Conservation (phyloP, 2,888 invertebrate genomes). For the Microdon myrmicae region DNA sequence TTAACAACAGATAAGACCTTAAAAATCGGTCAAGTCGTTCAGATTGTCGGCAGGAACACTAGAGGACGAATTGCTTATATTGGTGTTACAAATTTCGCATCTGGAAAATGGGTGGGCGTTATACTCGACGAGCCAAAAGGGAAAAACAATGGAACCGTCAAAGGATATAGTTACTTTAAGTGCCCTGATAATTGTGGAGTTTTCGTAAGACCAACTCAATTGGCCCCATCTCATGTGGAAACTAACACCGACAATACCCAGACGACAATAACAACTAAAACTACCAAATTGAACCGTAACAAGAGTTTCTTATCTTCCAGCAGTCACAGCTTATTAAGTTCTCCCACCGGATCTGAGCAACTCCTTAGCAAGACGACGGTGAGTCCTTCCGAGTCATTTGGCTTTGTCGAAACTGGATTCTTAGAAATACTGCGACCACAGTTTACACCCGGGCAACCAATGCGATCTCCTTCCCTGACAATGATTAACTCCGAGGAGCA, state of each 20-base stretch:
- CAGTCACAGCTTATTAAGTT: slow-evolving; percentile 71
- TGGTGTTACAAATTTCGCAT: slow-evolving; percentile 89
- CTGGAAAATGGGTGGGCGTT: slow-evolving; percentile 95
- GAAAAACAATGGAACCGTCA: slow-evolving; percentile 95
- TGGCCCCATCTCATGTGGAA: slow-evolving; percentile 74
- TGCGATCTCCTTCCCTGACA: slow-evolving; percentile 72
- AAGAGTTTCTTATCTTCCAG: slow-evolving; percentile 78
- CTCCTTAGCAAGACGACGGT: slow-evolving; percentile 61
- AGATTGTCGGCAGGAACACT: slow-evolving; percentile 85
- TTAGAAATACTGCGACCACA: slow-evolving; percentile 89
- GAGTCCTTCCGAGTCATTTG: slow-evolving; percentile 70
- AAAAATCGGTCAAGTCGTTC: slow-evolving; percentile 82
- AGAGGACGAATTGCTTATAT: slow-evolving; percentile 90
- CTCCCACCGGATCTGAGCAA: slow-evolving; percentile 38
- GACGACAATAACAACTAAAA: slow-evolving; percentile 4
- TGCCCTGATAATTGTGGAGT: slow-evolving; percentile 93
- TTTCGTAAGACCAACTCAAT: slow-evolving; percentile 90
- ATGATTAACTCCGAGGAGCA: slow-evolving; percentile 71
- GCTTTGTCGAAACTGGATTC: slow-evolving; percentile 91
- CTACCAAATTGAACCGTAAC: slow-evolving; percentile 68
- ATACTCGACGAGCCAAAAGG: slow-evolving; percentile 93
- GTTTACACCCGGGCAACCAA: slow-evolving; percentile 84
- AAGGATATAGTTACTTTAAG: slow-evolving; percentile 92
- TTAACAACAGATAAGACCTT: slow-evolving; percentile 67
- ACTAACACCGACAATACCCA: neutral